Percentiles rank a stretch among this genome's conserved stretches.
Conservation (phyloP, 2,888 invertebrate species). For the Gerris lacustris region DNA sequence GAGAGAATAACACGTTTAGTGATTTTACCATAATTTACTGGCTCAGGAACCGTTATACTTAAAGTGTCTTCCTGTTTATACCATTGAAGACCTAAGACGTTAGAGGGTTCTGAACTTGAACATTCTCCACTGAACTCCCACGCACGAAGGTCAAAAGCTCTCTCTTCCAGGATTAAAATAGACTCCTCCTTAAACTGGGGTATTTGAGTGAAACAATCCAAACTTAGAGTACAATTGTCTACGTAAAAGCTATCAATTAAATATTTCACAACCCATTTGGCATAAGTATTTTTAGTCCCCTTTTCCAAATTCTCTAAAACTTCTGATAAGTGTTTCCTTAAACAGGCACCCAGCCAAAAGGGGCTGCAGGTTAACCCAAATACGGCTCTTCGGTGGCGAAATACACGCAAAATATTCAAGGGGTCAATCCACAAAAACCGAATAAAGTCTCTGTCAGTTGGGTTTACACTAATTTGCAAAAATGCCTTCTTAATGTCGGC, state of each 20-base stretch:
- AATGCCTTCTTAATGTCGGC: constrained; percentile 18
- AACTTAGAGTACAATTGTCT: constrained; percentile 11
- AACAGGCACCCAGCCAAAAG: constrained; percentile 16
- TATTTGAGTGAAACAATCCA: not conserved
- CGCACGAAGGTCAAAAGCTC: constrained; percentile 21
- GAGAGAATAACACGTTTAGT: constrained; percentile 14
- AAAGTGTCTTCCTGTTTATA: constrained; percentile 6
- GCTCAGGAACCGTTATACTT: not conserved
- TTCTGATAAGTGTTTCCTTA: constrained; percentile 12
- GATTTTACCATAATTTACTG: constrained; percentile 4
- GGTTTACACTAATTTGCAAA: constrained; percentile 14
- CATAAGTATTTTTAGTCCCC: not conserved
- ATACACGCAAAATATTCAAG: constrained; percentile 7
- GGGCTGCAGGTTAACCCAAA: constrained; percentile 17
- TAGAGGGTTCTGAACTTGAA: too few relatives aligned
- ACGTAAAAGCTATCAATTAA: constrained; percentile 7
- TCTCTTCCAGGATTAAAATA: not conserved
- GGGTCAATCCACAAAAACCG: constrained; percentile 16
- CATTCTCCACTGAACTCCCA: constrained; percentile 16
- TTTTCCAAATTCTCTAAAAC: not conserved
- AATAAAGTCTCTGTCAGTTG: constrained; percentile 14
- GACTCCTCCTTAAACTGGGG: not conserved
- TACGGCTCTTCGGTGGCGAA: constrained; percentile 17
- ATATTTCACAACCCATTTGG: not conserved
- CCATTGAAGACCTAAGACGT: constrained; percentile 16